Conservation (phyloP, 2,113 vertebrate species). For the Marcusenius ussheri region DNA sequence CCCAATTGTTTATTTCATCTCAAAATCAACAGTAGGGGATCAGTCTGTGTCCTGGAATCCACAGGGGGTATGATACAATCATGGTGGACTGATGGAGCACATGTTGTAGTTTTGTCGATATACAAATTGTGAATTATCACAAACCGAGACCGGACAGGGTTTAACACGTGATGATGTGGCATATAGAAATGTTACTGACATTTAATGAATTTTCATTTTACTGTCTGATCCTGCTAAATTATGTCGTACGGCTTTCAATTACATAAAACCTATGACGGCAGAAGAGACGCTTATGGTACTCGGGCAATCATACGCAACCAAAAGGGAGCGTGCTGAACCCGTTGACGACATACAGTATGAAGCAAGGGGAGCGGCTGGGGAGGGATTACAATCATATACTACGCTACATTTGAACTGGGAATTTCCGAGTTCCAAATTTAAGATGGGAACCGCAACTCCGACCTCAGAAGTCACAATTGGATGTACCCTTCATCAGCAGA, state of each 20-base stretch:
- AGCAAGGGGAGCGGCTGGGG: neutral
- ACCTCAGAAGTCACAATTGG: too few relatives aligned
- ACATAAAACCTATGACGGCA: neutral
- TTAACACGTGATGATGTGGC: neutral
- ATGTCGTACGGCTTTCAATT: neutral
- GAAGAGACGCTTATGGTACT: neutral
- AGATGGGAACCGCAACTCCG: too few relatives aligned
- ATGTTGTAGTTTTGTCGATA: neutral
- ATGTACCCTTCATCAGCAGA: too few relatives aligned
- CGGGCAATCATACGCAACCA: neutral
- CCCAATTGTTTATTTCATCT: neutral
- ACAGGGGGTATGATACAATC: neutral
- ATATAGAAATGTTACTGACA: neutral
- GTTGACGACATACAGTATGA: neutral
- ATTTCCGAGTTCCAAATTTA: neutral
- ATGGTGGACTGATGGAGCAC: neutral
- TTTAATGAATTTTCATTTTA: neutral
- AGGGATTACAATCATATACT: neutral
- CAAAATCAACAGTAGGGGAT: neutral
- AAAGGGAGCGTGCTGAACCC: neutral
- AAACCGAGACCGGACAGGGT: neutral
- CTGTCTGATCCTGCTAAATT: neutral
- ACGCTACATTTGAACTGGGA: neutral
- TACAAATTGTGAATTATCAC: neutral
- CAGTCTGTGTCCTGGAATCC: neutral